A percentile compares a stretch with the other conserved stretches of the same genome.
Conservation (phyloP, 2,113 vertebrate species). For the Phainopepla nitens region DNA sequence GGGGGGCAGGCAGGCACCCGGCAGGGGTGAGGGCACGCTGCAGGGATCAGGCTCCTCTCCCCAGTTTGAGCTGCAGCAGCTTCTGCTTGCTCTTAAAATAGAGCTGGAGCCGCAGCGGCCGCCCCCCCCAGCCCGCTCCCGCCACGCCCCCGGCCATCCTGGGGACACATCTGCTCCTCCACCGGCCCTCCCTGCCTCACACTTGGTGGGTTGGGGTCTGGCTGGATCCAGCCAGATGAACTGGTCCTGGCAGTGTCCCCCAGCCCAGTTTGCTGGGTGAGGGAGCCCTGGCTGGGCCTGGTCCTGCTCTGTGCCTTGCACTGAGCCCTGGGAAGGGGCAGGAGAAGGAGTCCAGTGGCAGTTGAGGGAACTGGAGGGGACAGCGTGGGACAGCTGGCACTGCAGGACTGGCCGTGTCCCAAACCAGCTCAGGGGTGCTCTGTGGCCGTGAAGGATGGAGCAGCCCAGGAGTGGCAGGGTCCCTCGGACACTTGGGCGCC, state of each 20-base stretch:
- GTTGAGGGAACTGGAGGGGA: accelerated
- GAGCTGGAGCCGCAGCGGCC: background rate
- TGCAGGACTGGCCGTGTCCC: background rate
- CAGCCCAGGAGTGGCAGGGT: accelerated
- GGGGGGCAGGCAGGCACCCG: background rate
- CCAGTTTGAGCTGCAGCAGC: background rate
- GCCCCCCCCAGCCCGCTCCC: accelerated
- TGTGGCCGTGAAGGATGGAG: accelerated
- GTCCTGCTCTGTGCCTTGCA: background rate
- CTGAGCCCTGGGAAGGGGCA: background rate
- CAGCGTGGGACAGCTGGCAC: accelerated
- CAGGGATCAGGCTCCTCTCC: background rate
- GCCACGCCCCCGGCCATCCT: accelerated
- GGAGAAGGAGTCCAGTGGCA: background rate
- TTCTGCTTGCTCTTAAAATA: constrained; percentile 8
- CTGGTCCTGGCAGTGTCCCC: background rate
- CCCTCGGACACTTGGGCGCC: accelerated
- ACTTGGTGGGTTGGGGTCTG: background rate
- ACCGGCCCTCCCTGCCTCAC: accelerated
- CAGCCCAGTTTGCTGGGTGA: background rate
- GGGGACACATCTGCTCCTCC: accelerated
- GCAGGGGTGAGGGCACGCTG: accelerated
- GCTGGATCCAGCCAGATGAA: too few relatives aligned
- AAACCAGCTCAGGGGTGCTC: accelerated
- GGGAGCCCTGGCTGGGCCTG: background rate